These are phyloP conservation scores for Fregata magnificens DNA, from an alignment of 2,113 vertebrate species.

Conservation along the genomic window DNA sequence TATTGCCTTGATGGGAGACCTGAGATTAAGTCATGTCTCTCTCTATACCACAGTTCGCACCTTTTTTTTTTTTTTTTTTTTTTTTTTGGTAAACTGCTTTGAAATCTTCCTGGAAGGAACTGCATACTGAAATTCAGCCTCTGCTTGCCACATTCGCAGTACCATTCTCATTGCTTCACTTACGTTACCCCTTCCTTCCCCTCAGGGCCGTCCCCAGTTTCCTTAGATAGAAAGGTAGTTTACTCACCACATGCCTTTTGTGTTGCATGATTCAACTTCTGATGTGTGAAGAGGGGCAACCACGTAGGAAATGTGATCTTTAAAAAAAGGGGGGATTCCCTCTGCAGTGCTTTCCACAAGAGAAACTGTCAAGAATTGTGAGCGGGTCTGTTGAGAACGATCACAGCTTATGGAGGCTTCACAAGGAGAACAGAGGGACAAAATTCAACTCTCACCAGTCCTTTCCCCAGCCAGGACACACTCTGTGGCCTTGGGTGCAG, in stretches of 20 bases:
- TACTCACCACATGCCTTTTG: constrained; percentile 24
- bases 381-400: rapidly evolving
- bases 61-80: too few species aligned
- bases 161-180: not conserved
- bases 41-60: not conserved
- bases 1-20: not conserved
- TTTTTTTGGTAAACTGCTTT: not conserved
- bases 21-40: not conserved
- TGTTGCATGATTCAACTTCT: constrained; percentile 24
- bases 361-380: not conserved
- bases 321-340: not conserved
- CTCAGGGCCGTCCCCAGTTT: not conserved
- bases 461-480: rapidly evolving
- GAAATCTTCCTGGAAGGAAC: constrained; percentile 21
- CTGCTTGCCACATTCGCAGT: not conserved
- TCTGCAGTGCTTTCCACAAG: not conserved
- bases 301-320: constrained; percentile 36
- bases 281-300: constrained; percentile 56
- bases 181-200: constrained; percentile 26
- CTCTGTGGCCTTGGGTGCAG: not conserved
- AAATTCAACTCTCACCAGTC: not conserved
- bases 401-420: not conserved
- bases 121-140: not conserved
- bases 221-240: constrained; percentile 28
- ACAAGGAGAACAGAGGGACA: not conserved